Evolutionary conservation across 2,888 invertebrate genomes (phyloP).

Genomic region (Drosophila gaucha): DNA sequence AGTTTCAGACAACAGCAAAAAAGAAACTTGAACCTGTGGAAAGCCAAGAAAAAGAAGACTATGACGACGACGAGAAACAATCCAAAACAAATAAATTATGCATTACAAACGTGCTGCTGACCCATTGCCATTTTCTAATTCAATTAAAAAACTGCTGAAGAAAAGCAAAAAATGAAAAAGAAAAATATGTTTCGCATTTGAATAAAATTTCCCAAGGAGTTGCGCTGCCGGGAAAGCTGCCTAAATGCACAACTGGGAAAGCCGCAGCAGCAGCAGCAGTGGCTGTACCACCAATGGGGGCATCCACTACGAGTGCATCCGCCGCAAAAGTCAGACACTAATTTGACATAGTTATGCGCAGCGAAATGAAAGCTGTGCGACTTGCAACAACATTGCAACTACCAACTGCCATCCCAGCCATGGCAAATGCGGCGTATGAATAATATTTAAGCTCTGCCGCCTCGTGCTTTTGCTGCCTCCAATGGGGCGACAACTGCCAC

Average conservation of each 20-base stretch:
- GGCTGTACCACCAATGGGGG: conserved; percentile 20
- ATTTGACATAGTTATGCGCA: conserved; percentile 79
- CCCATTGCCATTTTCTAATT: conserved; percentile 81
- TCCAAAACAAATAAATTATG: conserved; percentile 73
- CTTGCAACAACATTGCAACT: conserved; percentile 26
- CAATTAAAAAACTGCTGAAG: conserved; percentile 68
- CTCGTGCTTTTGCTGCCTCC: conserved; percentile 20
- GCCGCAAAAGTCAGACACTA: conserved; percentile 63
- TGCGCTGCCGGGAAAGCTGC: conserved; percentile 63
- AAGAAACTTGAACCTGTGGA: conserved; percentile 43
- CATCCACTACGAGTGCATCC: conserved; percentile 39
- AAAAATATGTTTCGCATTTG: conserved; percentile 60
- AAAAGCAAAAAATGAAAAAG: conserved; percentile 4
- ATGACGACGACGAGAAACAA: conserved; percentile 30
- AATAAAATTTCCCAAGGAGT: conserved; percentile 75
- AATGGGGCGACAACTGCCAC: conserved; percentile 36
- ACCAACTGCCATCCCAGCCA: conserved; percentile 24
- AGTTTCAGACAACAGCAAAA: conserved; percentile 35
- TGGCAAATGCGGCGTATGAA: conserved; percentile 71
- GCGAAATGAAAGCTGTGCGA: conserved; percentile 71
- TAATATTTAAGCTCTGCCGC: conserved; percentile 62
- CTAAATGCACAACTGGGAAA: conserved; percentile 70
- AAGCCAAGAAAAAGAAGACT: conserved; percentile 5
- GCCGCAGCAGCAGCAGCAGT: conserved; percentile 19
- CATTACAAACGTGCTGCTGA: conserved; percentile 81